Base-by-base conservation (phyloP, 30 jellyfish, hydroid and myxozoan genomes). In the Phacellophora camtschatica region DNA sequence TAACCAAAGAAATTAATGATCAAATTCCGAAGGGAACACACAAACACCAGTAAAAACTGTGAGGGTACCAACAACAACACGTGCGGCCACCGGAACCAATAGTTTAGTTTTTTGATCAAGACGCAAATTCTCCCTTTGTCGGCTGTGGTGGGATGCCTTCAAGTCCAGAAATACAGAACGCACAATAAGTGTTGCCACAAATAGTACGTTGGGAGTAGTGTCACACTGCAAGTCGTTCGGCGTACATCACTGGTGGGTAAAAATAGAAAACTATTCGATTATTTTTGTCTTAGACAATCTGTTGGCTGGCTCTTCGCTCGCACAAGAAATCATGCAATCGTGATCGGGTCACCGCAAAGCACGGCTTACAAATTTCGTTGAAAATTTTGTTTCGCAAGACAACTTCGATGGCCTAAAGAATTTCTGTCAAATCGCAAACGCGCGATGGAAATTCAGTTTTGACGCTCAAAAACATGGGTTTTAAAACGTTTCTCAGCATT, bases 221-320 rank as follows among this genome's bases (percentile, higher is more conserved):
- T 49, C 65, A 62, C 91, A 71, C 84, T 71, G 80, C 80, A 62
- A 49, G 32, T 71, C 94, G 81, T 79, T 88, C 88, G 99, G 99
- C 99, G 99, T 93, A 93, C 99, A 79, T 90, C 90, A 93, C 97
- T 93, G 99, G 99, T 93, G 96, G 95, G 99, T 93, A 93, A 75
- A 75, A 75, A 87, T 93, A 93, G 99, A 81, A 85, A 85, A 78
- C 92, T 92, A 81, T 78, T 83, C 91, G 85, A 81, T 85, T 77
- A 78, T 62, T 93, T 86, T 93, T 93, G 86, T 93, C 91, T 50
- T 85, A 88, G 84, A 71, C 87, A 57, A 82, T 82, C 89, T 68
- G 84, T 77, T 84, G 89, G 68, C 48, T 66, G 79, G 55, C 48
- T 82, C 50, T 70, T 51, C 90, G 84, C 54, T 82, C 80, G 94